Conservation (phyloP, 2,888 invertebrate species). For the Meganola albula region DNA sequence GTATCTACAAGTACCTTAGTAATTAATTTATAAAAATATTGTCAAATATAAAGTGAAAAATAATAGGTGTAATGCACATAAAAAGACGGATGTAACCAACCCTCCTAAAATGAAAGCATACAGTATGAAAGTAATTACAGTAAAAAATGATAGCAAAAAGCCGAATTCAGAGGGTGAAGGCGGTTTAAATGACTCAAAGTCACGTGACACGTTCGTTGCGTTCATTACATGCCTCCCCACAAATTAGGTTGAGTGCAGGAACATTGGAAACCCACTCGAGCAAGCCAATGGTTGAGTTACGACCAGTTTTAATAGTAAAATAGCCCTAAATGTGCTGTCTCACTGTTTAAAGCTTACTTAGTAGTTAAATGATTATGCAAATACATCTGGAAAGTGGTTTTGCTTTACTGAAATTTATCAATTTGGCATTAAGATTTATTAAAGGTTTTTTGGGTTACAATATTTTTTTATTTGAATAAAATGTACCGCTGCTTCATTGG, state of each 20-base stretch:
- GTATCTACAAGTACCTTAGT: too few relatives aligned
- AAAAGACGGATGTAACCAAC: too few relatives aligned
- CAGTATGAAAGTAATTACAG: conserved; percentile 29
- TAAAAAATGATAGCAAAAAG: conserved; percentile 27
- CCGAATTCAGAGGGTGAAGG: conserved; percentile 23
- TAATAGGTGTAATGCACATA: too few relatives aligned
- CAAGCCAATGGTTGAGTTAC: conserved; percentile 27
- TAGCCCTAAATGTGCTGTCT: conserved; percentile 5
- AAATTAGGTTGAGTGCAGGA: conserved; percentile 52
- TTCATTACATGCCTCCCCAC: conserved; percentile 36
- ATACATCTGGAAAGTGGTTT: too few relatives aligned
- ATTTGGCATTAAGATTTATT: too few relatives aligned
- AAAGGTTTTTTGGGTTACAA: not conserved
- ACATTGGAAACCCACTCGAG: conserved; percentile 29
- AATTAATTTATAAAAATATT: too few relatives aligned
- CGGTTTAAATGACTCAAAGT: conserved; percentile 36
- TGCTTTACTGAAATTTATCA: too few relatives aligned
- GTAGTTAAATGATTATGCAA: conserved; percentile 23
- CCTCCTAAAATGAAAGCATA: conserved; percentile 14
- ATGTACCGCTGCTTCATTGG: too few relatives aligned
- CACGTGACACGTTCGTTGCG: conserved; percentile 38
- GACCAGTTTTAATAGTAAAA: conserved; percentile 23
- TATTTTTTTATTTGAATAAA: not conserved
- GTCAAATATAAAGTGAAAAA: too few relatives aligned
- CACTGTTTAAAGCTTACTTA: conserved; percentile 20